A percentile compares a stretch with the other conserved stretches of the same genome.
Evolutionary conservation across 2,888 invertebrate genomes (phyloP).

Genomic region (Sphaerophoria taeniata): DNA sequence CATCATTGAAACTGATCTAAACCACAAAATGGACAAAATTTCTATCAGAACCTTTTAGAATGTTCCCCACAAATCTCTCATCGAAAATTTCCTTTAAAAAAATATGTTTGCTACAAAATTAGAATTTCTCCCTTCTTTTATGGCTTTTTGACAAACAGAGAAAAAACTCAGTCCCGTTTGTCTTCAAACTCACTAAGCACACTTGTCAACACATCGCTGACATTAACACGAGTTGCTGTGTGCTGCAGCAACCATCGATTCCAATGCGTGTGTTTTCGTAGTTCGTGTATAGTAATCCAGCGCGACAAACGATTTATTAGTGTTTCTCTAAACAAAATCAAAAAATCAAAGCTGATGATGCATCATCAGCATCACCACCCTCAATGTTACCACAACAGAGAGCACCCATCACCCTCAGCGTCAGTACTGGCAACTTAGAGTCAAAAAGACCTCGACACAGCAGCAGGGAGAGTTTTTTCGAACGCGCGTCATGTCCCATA

Average conservation of each 20-base stretch:
- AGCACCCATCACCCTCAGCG: background rate
- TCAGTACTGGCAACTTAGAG: slow-evolving; percentile 30
- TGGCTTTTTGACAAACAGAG: background rate
- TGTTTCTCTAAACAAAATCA: slow-evolving; percentile 32
- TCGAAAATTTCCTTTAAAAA: slow-evolving; percentile 9
- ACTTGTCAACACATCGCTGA: slow-evolving; percentile 63
- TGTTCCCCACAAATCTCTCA: slow-evolving; percentile 61
- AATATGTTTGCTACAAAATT: slow-evolving; percentile 23
- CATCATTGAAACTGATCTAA: background rate
- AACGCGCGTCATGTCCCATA: slow-evolving; percentile 62
- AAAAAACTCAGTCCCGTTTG: background rate
- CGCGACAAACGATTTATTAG: slow-evolving; percentile 68
- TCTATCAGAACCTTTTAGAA: slow-evolving; percentile 16
- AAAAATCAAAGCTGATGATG: slow-evolving; percentile 20
- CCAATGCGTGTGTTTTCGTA: slow-evolving; percentile 9
- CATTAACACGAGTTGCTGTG: slow-evolving; percentile 57
- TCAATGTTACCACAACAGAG: background rate
- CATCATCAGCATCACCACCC: background rate
- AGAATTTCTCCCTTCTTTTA: slow-evolving; percentile 32
- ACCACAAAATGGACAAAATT: background rate
- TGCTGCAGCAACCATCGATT: slow-evolving; percentile 32
- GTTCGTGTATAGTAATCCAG: slow-evolving; percentile 45
- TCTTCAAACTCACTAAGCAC: slow-evolving; percentile 16
- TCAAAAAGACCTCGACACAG: slow-evolving; percentile 12
- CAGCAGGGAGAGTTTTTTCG: slow-evolving; percentile 18